Base-by-base conservation (phyloP, 1,140 invertebrate species). In the Pogonomyrmex barbatus region DNA sequence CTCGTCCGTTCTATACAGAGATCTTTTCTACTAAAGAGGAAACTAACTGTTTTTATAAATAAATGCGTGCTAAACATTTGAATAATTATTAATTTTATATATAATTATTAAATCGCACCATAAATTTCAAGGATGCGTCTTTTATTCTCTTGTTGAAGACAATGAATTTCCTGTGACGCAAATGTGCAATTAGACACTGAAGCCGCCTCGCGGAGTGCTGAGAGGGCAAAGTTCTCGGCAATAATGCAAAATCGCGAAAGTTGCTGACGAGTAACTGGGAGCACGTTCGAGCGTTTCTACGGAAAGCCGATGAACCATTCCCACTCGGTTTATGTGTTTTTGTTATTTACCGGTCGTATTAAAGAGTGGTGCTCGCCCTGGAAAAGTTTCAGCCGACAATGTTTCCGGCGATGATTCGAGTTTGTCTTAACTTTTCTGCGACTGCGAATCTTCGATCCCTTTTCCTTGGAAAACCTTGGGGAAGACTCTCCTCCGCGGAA, bases 201-300 rank as follows among this genome's bases (percentile, higher is more conserved):
- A 83, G 68, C 60, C 79, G 39, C 30, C 52, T n/a, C 67, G 12
- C 62, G n/a, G 30, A 83, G 56, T 39, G 79, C 79, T 75, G 79
- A 75, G 54, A 47, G 54, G 54, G 56, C 79, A 75, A 75, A 83
- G 79, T 83, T 83, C 54, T 24, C 70, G 79, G 54, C 79, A 50
- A 71, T 75, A 75, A 83, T 83, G 79, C 79, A 83, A 75, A 82
- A 82, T 82, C 67, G 67, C 67, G 54, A 82, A 82, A 83, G 79
- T 83, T 83, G 79, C 68, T 83, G 79, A 83, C 79, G 79, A 75
- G 68, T 60, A 83, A 75, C 52, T 42, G 56, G 79, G 17, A 68
- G 68, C 68, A 83, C 79, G 68, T 50, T 62, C 79, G 79, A 83
- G 68, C 79, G 54, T 83, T 83, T 83, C 79, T n/a, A 73, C 79